phyloP scores from a whole-genome alignment of 1,140 invertebrate genomes.

The Drosophila yakuba region DNA sequence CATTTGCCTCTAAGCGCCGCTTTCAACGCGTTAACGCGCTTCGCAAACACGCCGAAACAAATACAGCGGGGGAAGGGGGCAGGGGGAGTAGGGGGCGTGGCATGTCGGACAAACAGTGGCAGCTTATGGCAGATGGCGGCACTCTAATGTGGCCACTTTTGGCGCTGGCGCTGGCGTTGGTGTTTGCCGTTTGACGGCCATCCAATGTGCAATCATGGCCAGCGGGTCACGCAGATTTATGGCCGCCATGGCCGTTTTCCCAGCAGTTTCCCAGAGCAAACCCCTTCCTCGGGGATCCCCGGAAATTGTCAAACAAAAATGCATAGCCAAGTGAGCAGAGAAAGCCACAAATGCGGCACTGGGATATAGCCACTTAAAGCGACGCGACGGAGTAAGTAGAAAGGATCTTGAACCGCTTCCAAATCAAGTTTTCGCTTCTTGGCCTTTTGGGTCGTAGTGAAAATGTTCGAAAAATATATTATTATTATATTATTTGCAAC shows the following conservation, averaged over 20 bases:
- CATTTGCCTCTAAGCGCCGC: slow-evolving; percentile 64
- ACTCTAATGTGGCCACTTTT: slow-evolving; percentile 45
- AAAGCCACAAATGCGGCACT: neutral
- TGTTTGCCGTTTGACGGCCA: slow-evolving; percentile 43
- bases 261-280: neutral
- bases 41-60: slow-evolving; percentile 31
- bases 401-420: neutral
- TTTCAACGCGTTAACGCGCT: slow-evolving; percentile 69
- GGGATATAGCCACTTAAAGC: slow-evolving; percentile 11
- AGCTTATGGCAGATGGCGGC: slow-evolving; percentile 35
- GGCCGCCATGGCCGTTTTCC: slow-evolving; percentile 25
- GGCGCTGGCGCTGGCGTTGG: neutral
- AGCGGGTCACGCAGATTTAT: slow-evolving; percentile 36
- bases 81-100: neutral
- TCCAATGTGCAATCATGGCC: slow-evolving; percentile 35
- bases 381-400: neutral
- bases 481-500: too few species aligned
- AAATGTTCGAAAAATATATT: too few species aligned
- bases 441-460: too few species aligned
- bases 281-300: neutral
- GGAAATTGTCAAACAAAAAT: slow-evolving; percentile 29
- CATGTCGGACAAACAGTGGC: neutral
- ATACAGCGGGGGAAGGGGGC: neutral
- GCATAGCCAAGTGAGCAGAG: slow-evolving; percentile 26
- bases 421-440: neutral